A percentile compares a stretch with the other conserved stretches of the same genome.
Conservation (phyloP, 2,113 vertebrate genomes). For the Syngnathus typhle region DNA sequence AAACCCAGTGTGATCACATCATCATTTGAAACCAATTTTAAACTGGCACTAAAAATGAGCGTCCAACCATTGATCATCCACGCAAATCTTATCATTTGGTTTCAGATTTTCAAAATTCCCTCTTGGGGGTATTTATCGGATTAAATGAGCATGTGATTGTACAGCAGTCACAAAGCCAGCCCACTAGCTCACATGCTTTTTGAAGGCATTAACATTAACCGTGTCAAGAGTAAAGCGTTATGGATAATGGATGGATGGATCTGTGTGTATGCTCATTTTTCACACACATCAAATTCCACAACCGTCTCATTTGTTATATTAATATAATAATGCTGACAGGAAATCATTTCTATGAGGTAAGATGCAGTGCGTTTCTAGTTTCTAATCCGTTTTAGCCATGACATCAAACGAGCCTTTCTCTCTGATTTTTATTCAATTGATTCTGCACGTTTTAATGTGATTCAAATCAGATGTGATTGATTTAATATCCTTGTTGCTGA, state of each 20-base stretch:
- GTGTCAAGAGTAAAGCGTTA: background rate
- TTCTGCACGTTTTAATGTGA: background rate
- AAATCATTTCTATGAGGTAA: constrained; percentile 21
- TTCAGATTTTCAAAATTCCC: constrained; percentile 58
- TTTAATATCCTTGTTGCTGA: background rate
- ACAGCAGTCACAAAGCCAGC: constrained; percentile 13
- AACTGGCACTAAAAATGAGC: background rate
- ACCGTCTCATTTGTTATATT: background rate
- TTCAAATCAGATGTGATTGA: background rate
- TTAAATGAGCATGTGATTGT: constrained; percentile 64
- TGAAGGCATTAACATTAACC: background rate
- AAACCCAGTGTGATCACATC: background rate
- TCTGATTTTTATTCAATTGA: background rate
- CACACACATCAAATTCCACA: background rate
- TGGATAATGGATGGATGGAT: too few species aligned
- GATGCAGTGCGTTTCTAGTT: background rate
- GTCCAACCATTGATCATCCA: background rate
- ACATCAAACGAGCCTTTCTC: background rate
- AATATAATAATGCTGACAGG: background rate
- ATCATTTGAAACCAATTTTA: background rate
- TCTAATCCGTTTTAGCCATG: background rate
- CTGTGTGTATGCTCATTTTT: background rate
- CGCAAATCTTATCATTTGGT: background rate
- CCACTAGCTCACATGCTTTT: constrained; percentile 33
- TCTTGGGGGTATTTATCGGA: constrained; percentile 27